Percentiles rank a stretch among this genome's conserved stretches.
Conservation (phyloP, 2,888 invertebrate genomes). For the Caenorhabditis macrosperma region DNA sequence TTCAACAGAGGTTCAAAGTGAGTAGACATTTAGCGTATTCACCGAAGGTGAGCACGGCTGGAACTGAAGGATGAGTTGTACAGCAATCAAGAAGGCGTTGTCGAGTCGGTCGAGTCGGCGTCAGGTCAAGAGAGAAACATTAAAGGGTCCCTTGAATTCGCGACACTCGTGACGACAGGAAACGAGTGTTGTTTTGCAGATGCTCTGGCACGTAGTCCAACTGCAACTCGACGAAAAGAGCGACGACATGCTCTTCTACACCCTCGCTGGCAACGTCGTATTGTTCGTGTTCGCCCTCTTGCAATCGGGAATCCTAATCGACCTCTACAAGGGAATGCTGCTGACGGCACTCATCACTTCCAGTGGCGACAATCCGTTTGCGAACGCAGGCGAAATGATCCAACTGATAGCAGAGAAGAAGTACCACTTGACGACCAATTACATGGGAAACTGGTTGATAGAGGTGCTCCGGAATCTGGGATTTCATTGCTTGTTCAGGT, state of each 20-base stretch:
- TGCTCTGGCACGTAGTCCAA: conserved; percentile 70
- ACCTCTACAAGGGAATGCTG: conserved; percentile 62
- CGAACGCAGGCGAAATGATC: conserved; percentile 64
- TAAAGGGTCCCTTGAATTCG: too few relatives aligned
- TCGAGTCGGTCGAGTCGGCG: too few relatives aligned
- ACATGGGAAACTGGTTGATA: conserved; percentile 68
- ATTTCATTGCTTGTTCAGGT: conserved; percentile 41
- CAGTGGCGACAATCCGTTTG: conserved; percentile 62
- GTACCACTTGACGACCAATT: conserved; percentile 67
- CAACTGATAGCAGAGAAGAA: conserved; percentile 61
- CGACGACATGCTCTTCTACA: conserved; percentile 63
- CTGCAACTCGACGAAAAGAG: conserved; percentile 72
- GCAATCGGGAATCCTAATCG: conserved; percentile 64
- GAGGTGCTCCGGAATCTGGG: too few relatives aligned
- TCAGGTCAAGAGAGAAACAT: too few relatives aligned
- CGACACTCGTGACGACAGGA: too few relatives aligned
- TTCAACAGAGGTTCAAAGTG: too few relatives aligned
- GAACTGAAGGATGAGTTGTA: too few relatives aligned
- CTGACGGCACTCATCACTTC: conserved; percentile 64
- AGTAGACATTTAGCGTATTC: too few relatives aligned
- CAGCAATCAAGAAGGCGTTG: too few relatives aligned
- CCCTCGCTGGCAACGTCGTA: conserved; percentile 61
- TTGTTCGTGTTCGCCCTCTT: conserved; percentile 64
- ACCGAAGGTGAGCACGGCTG: too few relatives aligned
- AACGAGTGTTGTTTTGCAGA: too few relatives aligned